Evolutionary conservation across 2,797 vertebrate genomes (phyloP), one percentile per base, ranked within the genome.

Genomic region (Lepus oiostolus): DNA sequence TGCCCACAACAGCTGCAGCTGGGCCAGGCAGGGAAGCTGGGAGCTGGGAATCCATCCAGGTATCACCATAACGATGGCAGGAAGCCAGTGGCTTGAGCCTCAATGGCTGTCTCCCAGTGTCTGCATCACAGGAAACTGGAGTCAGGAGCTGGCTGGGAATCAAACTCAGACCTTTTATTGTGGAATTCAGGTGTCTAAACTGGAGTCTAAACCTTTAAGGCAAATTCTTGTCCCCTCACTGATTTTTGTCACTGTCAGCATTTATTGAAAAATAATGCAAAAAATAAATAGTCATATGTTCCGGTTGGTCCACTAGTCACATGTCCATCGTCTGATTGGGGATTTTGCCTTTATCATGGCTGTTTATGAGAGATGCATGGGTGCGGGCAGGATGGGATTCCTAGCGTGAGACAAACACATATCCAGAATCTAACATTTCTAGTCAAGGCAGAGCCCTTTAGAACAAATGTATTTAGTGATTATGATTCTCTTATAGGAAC

Each of bases 401-500:
- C 38, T 85, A 16, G 14, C 12, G 24, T 72, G 80, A 93, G 42
- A 58, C 3, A 68, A 95, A 84, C 14, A 71, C 26, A 85, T 83
- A 85, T 68, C 67, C n/a, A 83, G 76, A 63, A 28, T 60, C 94
- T 77, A 87, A 52, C 47, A 32, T 22, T 65, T 94, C 4, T 38
- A 38, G 17, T 28, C 12, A 67, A 84, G 24, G 16, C 17, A 77
- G 54, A 92, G 86, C 38, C 8, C 16, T 75, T 91, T 85, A 80
- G 13, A 90, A 42, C n/a, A 85, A 26, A 75, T 88, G 82, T 67
- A 65, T 90, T 85, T 71, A 70, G 24, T 88, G 72, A 87, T 90
- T 91, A 75, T 81, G 80, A 81, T 85, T 95, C 47, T 80, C n/a
- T 91, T 38, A 63, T 58, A 80, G n/a, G 16, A 19, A 16, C 68